Base-by-base conservation (phyloP, 2,888 invertebrate species). In the Lydus trimaculatus region DNA sequence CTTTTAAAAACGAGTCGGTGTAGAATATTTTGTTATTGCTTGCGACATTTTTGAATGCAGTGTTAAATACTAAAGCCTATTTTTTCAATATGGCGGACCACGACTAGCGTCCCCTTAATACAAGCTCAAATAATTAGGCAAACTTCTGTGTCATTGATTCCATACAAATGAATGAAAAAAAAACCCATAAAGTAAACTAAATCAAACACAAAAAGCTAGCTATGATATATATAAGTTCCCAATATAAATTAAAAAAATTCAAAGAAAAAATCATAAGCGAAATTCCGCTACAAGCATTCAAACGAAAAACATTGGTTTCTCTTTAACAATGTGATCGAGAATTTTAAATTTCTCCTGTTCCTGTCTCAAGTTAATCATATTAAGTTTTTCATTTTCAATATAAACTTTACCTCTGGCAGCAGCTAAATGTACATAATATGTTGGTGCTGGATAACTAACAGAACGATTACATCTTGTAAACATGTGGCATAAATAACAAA, bases 381-480 rank as follows among this genome's bases (percentile, higher is more conserved):
- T 82, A 64, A 89, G 59, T 13, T 23, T 60, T 9, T 77, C 78
- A 58, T 77, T 77, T 73, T 87, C 86, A 63, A 86, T 81, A 71
- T 87, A 87, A 20, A 84, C 83, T 66, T 87, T 84, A 0, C 88
- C 94, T 17, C 95, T 88, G 63, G 91, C 90, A 13, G 94, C 95
- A n/a, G 92, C 94, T 63, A 95, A 89, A 85, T 95, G 95, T 15
- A 95, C 94, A 84, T 95, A 93, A 85, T 95, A 95, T 0, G 95
- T 95, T 0, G 95, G 95, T 1, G 95, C 93, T 6, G 95, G 95
- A 85, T 95, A 95, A 15, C 94, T 94, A 0, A 95, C 95, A 48
- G 94, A 87, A 78, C 96, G 87, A 73, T 91, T 92, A 81, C 96
- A 96, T 6, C 97, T 90, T 0, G 93, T 89, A 85, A 94, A 97